phyloP scores from a whole-genome alignment of 2,797 vertebrate species.

The Manis crassicaudata region DNA sequence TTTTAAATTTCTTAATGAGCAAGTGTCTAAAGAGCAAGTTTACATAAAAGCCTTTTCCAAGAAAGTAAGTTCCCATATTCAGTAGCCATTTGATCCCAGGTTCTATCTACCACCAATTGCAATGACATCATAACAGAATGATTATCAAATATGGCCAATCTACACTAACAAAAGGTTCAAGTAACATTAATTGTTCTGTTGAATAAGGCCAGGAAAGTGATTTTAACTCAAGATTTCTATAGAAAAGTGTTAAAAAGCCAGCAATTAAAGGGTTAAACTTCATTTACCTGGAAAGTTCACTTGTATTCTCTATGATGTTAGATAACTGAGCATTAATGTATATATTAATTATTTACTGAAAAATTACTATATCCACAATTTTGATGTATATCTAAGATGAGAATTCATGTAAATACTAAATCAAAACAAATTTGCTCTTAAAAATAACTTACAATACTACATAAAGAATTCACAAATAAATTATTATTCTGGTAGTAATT shows the following conservation, averaged over 20 bases:
- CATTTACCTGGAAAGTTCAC: constrained; percentile 47
- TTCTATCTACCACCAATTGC: background rate
- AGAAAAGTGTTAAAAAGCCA: constrained; percentile 25
- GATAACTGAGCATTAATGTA: background rate
- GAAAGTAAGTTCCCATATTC: constrained; percentile 46
- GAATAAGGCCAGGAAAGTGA: background rate
- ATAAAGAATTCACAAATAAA: constrained; percentile 39
- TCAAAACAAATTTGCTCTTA: constrained; percentile 44
- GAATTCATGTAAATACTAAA: constrained; percentile 47
- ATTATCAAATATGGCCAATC: background rate
- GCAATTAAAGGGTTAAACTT: constrained; percentile 42
- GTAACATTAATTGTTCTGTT: background rate
- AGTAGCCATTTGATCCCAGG: background rate
- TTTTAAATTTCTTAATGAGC: constrained; percentile 56
- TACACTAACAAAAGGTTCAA: constrained; percentile 34
- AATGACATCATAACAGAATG: background rate
- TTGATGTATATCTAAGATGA: constrained; percentile 3
- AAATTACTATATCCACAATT: background rate
- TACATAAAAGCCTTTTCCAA: constrained; percentile 41
- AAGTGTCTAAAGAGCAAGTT: constrained; percentile 64
- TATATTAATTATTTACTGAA: constrained; percentile 15
- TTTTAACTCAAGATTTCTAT: constrained; percentile 52
- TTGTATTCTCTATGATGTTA: background rate
- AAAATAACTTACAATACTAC: constrained; percentile 48
- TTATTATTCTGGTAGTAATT: constrained; percentile 42